Evolutionary conservation across 2,113 vertebrate genomes (phyloP).

Genomic region (Charina bottae): DNA sequence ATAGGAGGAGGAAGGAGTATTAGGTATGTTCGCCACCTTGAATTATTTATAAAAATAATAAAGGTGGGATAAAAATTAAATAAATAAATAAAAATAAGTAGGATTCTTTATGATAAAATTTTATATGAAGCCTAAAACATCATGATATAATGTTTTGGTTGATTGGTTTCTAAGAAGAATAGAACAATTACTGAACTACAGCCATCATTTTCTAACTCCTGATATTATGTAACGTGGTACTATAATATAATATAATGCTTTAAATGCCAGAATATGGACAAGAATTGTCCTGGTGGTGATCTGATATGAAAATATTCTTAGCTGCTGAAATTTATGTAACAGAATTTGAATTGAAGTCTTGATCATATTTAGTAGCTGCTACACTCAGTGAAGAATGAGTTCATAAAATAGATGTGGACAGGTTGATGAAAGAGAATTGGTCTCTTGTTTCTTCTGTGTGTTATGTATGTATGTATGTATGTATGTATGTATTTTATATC

Average conservation of each 20-base stretch:
- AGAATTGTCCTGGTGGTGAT: not conserved
- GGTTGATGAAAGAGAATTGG: not conserved
- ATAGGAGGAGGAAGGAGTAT: too few species aligned
- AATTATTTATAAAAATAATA: too few species aligned
- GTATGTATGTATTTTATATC: too few species aligned
- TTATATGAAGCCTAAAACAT: not conserved
- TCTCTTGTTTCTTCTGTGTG: not conserved
- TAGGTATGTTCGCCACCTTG: too few species aligned
- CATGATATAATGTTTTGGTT: not conserved
- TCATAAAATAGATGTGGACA: constrained; percentile 8
- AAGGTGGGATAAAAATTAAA: too few species aligned
- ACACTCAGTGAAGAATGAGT: constrained; percentile 18
- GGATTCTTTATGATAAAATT: not conserved
- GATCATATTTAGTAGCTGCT: constrained; percentile 10
- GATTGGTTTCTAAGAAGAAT: not conserved
- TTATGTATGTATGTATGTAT: too few species aligned
- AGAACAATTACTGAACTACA: not conserved
- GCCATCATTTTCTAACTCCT: not conserved
- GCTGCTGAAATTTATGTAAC: not conserved
- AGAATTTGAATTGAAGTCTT: not conserved
- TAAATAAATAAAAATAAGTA: too few species aligned
- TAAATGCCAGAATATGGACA: not conserved
- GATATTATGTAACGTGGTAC: not conserved
- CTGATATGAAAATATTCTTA: not conserved
- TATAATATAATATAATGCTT: not conserved